Conservation (phyloP, 2,888 invertebrate genomes). For the Sinohyriopsis cumingii region DNA sequence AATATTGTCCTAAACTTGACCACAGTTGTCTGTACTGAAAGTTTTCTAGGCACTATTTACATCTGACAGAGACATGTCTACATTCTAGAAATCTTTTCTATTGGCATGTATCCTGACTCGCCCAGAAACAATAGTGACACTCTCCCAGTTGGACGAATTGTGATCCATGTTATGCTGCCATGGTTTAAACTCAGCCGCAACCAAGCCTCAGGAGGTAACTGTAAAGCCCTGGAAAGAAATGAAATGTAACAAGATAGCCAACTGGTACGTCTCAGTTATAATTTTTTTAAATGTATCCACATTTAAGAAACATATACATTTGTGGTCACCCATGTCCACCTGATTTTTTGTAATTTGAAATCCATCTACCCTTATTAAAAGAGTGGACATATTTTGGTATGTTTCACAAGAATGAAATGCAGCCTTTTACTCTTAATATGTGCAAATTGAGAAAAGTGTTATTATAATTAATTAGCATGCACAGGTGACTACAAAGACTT, state of each 20-base stretch:
- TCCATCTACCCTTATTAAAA: too few species aligned
- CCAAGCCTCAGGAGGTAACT: conserved; percentile 98
- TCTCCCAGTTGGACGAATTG: conserved; percentile 87
- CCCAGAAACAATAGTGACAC: conserved; percentile 87
- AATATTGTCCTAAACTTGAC: too few species aligned
- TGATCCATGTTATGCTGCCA: conserved; percentile 92
- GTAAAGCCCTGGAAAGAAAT: conserved; percentile 84
- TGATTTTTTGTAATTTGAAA: too few species aligned
- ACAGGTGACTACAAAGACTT: too few species aligned
- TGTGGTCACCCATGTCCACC: background rate
- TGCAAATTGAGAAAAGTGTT: too few species aligned
- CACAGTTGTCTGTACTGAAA: too few species aligned
- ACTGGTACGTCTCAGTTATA: background rate
- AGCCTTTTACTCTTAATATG: too few species aligned
- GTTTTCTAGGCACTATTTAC: too few species aligned
- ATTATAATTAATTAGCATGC: too few species aligned
- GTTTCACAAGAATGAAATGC: too few species aligned
- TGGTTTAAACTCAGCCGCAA: conserved; percentile 91
- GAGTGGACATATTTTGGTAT: too few species aligned
- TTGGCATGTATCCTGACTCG: conserved; percentile 92
- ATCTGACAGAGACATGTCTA: background rate
- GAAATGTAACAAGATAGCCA: background rate
- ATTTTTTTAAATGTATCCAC: background rate
- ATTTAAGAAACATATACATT: background rate
- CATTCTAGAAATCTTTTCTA: conserved; percentile 74